phyloP scores from a whole-genome alignment of 2,113 vertebrate species.

The Glaucidium brasilianum region DNA sequence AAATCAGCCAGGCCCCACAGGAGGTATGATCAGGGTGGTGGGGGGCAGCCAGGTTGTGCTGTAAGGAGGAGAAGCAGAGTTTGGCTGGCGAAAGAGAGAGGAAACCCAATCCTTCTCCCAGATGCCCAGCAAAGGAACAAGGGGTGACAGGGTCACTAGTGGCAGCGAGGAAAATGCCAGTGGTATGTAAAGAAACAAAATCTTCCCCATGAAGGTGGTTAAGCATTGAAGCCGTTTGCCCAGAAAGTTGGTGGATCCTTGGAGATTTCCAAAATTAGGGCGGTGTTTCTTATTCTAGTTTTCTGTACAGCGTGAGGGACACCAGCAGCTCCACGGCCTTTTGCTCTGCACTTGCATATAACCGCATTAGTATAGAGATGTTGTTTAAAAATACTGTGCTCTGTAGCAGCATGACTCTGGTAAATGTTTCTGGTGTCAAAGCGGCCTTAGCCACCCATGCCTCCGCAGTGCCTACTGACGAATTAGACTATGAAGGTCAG shows the following conservation, averaged over 20 bases:
- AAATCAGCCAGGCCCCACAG: background rate
- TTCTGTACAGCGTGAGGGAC: background rate
- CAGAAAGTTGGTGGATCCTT: background rate
- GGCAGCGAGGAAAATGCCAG: background rate
- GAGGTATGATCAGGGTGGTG: background rate
- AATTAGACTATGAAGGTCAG: background rate
- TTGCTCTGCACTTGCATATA: rapidly evolving
- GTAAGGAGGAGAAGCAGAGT: background rate
- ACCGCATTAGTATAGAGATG: rapidly evolving
- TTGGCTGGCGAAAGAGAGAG: background rate
- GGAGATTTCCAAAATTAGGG: background rate
- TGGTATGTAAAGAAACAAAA: background rate
- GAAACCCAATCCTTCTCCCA: background rate
- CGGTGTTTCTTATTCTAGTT: rapidly evolving
- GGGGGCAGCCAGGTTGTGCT: rapidly evolving
- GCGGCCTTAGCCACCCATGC: background rate
- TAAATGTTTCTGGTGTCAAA: background rate
- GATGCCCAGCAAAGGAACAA: background rate
- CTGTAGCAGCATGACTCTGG: background rate
- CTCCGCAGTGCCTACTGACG: background rate
- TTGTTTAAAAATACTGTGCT: background rate
- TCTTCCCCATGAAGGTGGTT: background rate
- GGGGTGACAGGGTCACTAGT: background rate
- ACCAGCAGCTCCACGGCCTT: rapidly evolving
- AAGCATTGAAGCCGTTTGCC: background rate